phyloP scores from a whole-genome alignment of 1,140 invertebrate species.

The Babylonia areolata region DNA sequence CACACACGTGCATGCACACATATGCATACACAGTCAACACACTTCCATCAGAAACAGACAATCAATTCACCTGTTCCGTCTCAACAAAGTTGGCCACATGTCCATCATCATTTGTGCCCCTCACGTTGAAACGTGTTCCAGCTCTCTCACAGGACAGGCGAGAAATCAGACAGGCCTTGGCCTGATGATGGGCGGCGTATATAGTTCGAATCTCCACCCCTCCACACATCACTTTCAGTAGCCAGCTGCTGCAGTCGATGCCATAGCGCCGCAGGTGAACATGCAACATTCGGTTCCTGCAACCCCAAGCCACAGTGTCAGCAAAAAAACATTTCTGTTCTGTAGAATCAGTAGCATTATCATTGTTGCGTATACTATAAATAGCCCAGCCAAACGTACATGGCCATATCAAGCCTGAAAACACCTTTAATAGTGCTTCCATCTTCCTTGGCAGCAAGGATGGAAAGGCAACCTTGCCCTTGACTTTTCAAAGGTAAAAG shows the following conservation, averaged over 20 bases:
- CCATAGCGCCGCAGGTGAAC: slow-evolving; percentile 93
- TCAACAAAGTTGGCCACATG: slow-evolving; percentile 99
- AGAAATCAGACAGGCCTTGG: slow-evolving; percentile 94
- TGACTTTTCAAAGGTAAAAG: too few relatives aligned
- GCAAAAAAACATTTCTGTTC: too few relatives aligned
- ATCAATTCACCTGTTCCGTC: slow-evolving; percentile 89
- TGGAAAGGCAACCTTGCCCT: too few relatives aligned
- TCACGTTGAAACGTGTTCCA: slow-evolving; percentile 90
- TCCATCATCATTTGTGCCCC: slow-evolving; percentile 99
- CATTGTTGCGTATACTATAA: too few relatives aligned
- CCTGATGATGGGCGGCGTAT: slow-evolving; percentile 94
- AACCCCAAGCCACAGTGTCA: too few relatives aligned
- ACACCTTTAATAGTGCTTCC: too few relatives aligned
- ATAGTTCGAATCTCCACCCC: slow-evolving; percentile 97
- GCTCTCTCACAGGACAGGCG: slow-evolving; percentile 94
- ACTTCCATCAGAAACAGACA: not conserved
- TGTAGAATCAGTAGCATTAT: too few relatives aligned
- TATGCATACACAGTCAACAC: too few relatives aligned
- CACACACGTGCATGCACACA: not conserved
- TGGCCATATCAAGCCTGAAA: too few relatives aligned
- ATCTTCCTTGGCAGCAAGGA: too few relatives aligned
- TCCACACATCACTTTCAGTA: slow-evolving; percentile 95
- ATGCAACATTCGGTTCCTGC: slow-evolving; percentile 93
- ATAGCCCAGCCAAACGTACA: too few relatives aligned
- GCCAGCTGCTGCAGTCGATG: slow-evolving; percentile 90